Percentiles rank a stretch among this genome's conserved stretches.
phyloP scores from a whole-genome alignment of 2,113 vertebrate genomes.

The Hipposideros armiger region DNA sequence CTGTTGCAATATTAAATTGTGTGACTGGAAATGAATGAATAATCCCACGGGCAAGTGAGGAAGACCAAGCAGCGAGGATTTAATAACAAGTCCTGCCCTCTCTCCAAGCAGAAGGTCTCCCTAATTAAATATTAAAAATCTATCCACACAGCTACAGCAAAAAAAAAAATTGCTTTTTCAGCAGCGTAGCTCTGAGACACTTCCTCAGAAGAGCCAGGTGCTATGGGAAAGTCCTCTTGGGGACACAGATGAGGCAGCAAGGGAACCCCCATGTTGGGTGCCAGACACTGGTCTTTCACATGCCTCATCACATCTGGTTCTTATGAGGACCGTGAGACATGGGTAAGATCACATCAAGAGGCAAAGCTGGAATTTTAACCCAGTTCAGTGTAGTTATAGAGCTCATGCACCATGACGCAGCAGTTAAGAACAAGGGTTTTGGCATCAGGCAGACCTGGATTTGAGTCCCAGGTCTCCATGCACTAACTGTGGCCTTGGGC shows the following conservation, averaged over 20 bases:
- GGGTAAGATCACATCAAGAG: neutral
- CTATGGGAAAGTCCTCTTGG: neutral
- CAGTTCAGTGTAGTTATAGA: neutral
- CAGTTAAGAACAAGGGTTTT: neutral
- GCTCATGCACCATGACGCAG: rapidly evolving
- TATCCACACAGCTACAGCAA: conserved; percentile 66
- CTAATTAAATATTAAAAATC: conserved; percentile 86
- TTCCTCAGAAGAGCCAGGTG: neutral
- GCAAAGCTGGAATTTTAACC: neutral
- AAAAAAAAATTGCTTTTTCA: conserved; percentile 73
- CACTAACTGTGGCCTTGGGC: neutral
- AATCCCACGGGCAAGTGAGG: conserved; percentile 81
- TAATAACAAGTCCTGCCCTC: conserved; percentile 84
- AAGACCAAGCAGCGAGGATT: conserved; percentile 74
- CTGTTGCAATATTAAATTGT: conserved; percentile 83
- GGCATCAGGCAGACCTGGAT: neutral
- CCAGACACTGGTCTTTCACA: neutral
- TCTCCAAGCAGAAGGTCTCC: conserved; percentile 76
- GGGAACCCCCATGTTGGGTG: neutral
- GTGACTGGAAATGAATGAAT: conserved; percentile 84
- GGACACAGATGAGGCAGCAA: neutral
- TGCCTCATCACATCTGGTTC: neutral
- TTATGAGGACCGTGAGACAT: neutral
- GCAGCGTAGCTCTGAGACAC: conserved; percentile 44
- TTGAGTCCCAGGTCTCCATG: neutral